These are phyloP conservation scores for Erinaceus europaeus DNA, from an alignment of 2,113 vertebrate species.

Conservation along the genomic window DNA sequence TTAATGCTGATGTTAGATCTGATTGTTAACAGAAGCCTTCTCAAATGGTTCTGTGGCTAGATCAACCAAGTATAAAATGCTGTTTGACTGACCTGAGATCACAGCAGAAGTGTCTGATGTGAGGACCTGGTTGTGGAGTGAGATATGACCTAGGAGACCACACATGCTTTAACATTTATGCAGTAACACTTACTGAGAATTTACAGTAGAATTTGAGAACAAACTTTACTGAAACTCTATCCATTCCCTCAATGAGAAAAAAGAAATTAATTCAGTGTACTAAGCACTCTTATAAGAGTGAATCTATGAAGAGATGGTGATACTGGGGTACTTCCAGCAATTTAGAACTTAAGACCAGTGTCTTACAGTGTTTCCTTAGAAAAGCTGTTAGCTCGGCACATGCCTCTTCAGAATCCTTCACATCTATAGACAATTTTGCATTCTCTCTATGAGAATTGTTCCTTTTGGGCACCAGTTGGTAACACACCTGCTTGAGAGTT, in stretches of 20 bases:
- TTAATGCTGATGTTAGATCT: neutral
- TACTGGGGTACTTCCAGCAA: neutral
- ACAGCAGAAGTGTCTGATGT: neutral
- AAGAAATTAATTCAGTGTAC: neutral
- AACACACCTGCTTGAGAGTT: neutral
- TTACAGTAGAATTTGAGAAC: neutral
- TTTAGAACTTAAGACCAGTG: neutral
- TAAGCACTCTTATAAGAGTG: neutral
- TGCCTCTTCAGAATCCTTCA: too few species aligned
- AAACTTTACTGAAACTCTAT: neutral
- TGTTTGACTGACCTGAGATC: neutral
- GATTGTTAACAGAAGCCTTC: neutral
- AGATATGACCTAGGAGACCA: neutral
- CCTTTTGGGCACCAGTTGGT: too few species aligned
- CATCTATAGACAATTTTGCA: too few species aligned
- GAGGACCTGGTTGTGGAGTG: neutral
- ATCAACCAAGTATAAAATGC: fast-evolving
- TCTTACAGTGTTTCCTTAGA: neutral
- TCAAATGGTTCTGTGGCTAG: neutral
- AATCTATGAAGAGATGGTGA: neutral
- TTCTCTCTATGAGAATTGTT: too few species aligned
- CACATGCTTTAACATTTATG: neutral
- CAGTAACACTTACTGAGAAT: neutral
- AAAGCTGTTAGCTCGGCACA: too few species aligned
- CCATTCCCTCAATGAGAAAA: neutral